Evolutionary conservation across 2,888 invertebrate genomes (phyloP), one percentile per base, ranked within the genome.

Genomic region (Pachymerium ferrugineum): DNA sequence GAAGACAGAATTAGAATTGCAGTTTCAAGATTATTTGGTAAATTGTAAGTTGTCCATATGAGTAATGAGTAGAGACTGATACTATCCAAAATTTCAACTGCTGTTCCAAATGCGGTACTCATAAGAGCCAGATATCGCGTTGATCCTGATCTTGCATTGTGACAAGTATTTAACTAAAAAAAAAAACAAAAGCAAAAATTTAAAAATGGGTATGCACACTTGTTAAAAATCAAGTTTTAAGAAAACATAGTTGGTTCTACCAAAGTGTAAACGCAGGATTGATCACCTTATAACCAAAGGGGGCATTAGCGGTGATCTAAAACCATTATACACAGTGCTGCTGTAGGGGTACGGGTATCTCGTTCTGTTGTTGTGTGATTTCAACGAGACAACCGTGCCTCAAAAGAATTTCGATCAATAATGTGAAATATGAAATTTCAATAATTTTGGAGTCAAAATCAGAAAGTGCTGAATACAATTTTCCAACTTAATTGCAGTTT

Each of bases 1-100:
- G 84, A 84, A 16, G 84, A 82, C 42, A 87, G 81, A n/a, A 79
- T 80, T 19, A 87, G 79, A 73, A 86, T 83, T n/a, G 82, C 77
- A 76, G 83, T 81, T 75, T 84, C 83, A 47, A 86, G 77, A 10
- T 38, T 29, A 68, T 73, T 78, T 62, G 78, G 78, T 70, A 77
- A 74, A 1, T 78, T 72, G 6, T 79, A 73, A 12, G 62, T 19
- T 1, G 22, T 16, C 5, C 73, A 54, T 3, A 73, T 2, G 2
- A 73, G 33, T 4, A 73, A 16, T 1, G 25, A 30, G 10, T 14
- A 25, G 3, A 73, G 30, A 28, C 30, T 30, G 22, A 73, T 35
- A 31, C 62, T 62, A 28, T 73, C 73, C 22, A 73, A 16, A 19
- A 73, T 54, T n/a, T 73, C 73, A 16, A 73, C 19, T 1, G n/a